phyloP scores from a whole-genome alignment of 2,888 invertebrate species.

The Melieria crassipennis region DNA sequence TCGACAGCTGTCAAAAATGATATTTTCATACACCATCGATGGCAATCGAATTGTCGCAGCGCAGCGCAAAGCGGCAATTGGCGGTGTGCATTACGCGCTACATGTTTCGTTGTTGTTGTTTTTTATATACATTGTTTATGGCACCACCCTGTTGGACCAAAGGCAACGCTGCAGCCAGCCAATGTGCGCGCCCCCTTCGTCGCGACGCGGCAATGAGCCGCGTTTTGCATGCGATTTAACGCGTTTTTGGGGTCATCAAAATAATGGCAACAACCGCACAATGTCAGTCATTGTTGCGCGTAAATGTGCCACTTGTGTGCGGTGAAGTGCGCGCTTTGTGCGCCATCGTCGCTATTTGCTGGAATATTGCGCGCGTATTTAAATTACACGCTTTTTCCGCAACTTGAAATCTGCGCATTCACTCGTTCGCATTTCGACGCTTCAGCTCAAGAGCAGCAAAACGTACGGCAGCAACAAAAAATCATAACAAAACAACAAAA shows the following conservation, averaged over 20 bases:
- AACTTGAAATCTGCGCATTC: too few species aligned
- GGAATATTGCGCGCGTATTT: slow-evolving; percentile 1
- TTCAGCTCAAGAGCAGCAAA: neutral
- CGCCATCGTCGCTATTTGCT: neutral
- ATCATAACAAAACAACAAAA: neutral
- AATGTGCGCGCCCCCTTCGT: neutral
- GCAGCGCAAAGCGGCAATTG: neutral
- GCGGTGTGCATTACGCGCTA: neutral
- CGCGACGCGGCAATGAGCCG: neutral
- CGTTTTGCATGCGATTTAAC: slow-evolving; percentile 9
- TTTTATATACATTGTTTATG: too few species aligned
- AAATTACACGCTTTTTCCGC: neutral
- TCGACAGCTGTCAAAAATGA: slow-evolving; percentile 62
- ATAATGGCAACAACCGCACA: slow-evolving; percentile 10
- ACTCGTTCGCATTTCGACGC: too few species aligned
- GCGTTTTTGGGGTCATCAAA: slow-evolving; percentile 17
- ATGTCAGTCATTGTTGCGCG: slow-evolving; percentile 17
- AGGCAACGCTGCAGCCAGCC: too few species aligned
- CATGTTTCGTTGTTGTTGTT: neutral
- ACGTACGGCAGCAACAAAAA: slow-evolving; percentile 1
- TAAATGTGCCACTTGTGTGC: slow-evolving; percentile 23
- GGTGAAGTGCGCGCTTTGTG: neutral
- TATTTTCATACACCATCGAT: slow-evolving; percentile 49
- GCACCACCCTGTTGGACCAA: too few species aligned
- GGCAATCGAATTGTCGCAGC: slow-evolving; percentile 40